Evolutionary conservation across 2,888 invertebrate genomes (phyloP), one percentile per base, ranked within the genome.

Genomic region (Eubasilissa splendida): DNA sequence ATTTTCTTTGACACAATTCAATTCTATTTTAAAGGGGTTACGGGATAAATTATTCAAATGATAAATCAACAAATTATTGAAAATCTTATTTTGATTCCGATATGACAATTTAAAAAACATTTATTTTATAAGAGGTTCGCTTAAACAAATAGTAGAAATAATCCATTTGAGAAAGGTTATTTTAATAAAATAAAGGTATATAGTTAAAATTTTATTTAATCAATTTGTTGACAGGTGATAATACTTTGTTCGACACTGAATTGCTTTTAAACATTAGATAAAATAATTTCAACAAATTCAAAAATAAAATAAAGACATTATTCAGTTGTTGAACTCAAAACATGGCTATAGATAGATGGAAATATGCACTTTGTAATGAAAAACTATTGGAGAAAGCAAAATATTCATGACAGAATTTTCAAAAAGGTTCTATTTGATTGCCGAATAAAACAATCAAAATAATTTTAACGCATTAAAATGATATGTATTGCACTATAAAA

Each of bases 171-270:
- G 42, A 42, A 42, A 42, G 42, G 42, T 42, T 5, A 5, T 42
- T 63, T 11, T 11, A 70, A 22, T 10, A 22, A 70, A 14, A 54
- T 22, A 53, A 53, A 54, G 54, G 14, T 22, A 31, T 73, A 56
- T 31, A 73, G 71, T 73, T 70, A 73, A 73, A 73, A 73, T n/a
- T 73, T 73, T 73, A 73, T 73, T 73, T 56, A 56, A 73, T 73
- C 71, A 73, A 73, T 73, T 73, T 56, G 56, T 70, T 70, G 22
- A 70, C 68, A 68, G 22, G 70, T 70, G 70, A 70, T 70, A 54
- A 70, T 70, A 70, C 68, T 70, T 70, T 56, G 71, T 56, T 73
- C 54, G 56, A 73, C 68, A 52, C 50, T 73, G 12, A 33, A 31
- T 73, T 73, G 31, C 31, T 9, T 73, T 42, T 14, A 8, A 56